Percentiles rank a stretch among this genome's conserved stretches.
Conservation (phyloP, 2,888 invertebrate species). For the Unio pictorum region DNA sequence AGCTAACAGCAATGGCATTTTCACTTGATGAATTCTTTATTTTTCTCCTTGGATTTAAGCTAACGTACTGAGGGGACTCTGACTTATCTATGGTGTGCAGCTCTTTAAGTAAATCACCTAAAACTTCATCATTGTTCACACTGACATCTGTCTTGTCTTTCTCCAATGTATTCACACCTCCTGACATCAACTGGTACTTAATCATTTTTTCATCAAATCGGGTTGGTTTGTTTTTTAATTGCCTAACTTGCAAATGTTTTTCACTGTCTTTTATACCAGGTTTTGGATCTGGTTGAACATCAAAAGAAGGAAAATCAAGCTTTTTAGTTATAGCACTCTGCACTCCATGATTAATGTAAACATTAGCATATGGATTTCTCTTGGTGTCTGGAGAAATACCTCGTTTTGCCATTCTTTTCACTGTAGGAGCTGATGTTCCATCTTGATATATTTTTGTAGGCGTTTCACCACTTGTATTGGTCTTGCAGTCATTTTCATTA, state of each 20-base stretch:
- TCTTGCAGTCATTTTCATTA: too few relatives aligned
- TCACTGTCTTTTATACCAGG: too few relatives aligned
- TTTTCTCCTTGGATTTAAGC: too few relatives aligned
- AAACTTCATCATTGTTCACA: conserved; percentile 40
- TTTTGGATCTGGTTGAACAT: too few relatives aligned
- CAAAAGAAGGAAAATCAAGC: too few relatives aligned
- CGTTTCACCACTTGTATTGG: conserved; percentile 5
- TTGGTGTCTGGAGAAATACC: conserved; percentile 48
- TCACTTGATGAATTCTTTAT: too few relatives aligned
- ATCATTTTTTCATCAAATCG: too few relatives aligned
- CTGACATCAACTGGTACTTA: too few relatives aligned
- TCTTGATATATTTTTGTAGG: conserved; percentile 29
- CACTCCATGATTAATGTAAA: not conserved
- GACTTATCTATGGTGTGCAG: conserved; percentile 16
- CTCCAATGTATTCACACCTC: not conserved
- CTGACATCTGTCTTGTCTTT: conserved; percentile 7
- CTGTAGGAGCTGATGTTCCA: conserved; percentile 11
- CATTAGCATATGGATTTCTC: conserved; percentile 12
- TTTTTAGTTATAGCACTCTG: too few relatives aligned
- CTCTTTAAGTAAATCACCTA: conserved; percentile 51
- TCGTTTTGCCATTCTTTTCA: conserved; percentile 47
- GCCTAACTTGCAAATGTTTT: too few relatives aligned
- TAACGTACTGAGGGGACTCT: not conserved
- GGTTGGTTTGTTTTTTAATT: too few relatives aligned
- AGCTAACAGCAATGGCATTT: too few relatives aligned